phyloP scores from a whole-genome alignment of 1,140 invertebrate genomes.

The Aleiodes sp. region DNA sequence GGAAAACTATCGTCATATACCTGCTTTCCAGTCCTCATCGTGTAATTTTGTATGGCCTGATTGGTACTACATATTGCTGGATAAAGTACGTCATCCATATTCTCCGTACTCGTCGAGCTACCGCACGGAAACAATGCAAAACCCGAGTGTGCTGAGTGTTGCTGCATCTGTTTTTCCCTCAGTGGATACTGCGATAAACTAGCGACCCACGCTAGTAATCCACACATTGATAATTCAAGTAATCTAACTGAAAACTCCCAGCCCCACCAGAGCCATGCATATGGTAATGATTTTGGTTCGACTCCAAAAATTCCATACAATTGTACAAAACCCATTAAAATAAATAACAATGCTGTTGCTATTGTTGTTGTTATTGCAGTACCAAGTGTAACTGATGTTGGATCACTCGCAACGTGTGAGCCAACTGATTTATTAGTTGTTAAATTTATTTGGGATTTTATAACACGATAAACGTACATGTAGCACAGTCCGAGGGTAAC shows the following conservation, averaged over 20 bases:
- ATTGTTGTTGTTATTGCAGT: slow-evolving; percentile 88
- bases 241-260: slow-evolving; percentile 86
- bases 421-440: slow-evolving; percentile 54
- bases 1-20: slow-evolving; percentile 76
- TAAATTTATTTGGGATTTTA: slow-evolving; percentile 56
- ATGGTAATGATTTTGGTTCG: slow-evolving; percentile 66
- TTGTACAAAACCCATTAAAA: slow-evolving; percentile 82
- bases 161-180: slow-evolving; percentile 65
- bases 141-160: slow-evolving; percentile 69
- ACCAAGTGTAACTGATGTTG: slow-evolving; percentile 62
- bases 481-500: slow-evolving; percentile 84
- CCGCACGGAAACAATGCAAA: slow-evolving; percentile 81
- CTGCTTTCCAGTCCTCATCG: slow-evolving; percentile 78
- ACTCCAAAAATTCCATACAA: slow-evolving; percentile 85
- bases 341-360: slow-evolving; percentile 82
- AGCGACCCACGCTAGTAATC: slow-evolving; percentile 83
- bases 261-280: slow-evolving; percentile 88
- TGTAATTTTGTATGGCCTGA: slow-evolving; percentile 84
- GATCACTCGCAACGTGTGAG: slow-evolving; percentile 58
- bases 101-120: slow-evolving; percentile 77
- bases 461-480: slow-evolving; percentile 78
- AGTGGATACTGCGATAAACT: slow-evolving; percentile 70
- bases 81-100: slow-evolving; percentile 72
- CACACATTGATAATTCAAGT: slow-evolving; percentile 84
- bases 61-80: slow-evolving; percentile 87